Conservation (phyloP, 2,797 vertebrate species). For the Tangara arthus region DNA sequence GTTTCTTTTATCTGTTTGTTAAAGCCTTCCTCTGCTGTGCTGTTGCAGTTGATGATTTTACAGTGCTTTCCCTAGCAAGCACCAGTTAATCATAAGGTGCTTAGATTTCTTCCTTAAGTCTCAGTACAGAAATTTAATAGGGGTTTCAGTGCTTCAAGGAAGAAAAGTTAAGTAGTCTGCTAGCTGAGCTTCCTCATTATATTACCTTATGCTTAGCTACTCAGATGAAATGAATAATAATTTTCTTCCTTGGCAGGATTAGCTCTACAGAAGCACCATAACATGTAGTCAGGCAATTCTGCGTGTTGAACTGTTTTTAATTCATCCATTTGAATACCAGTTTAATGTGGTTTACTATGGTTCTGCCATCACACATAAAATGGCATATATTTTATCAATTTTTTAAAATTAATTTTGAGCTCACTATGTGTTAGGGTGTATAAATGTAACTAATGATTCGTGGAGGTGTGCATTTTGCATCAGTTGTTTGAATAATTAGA, state of each 20-base stretch:
- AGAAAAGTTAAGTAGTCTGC: constrained; percentile 38
- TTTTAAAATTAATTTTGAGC: neutral
- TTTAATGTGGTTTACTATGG: neutral
- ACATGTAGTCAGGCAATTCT: constrained; percentile 8
- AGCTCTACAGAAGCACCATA: neutral
- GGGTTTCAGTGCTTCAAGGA: constrained; percentile 29
- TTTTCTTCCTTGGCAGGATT: constrained; percentile 31
- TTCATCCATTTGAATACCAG: neutral
- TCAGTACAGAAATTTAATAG: constrained; percentile 31
- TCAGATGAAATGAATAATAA: constrained; percentile 32
- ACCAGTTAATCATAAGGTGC: constrained; percentile 16
- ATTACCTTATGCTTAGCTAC: constrained; percentile 39
- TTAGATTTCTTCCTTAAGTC: constrained; percentile 4
- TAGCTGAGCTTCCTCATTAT: constrained; percentile 17
- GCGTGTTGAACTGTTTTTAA: constrained; percentile 10
- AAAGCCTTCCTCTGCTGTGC: neutral
- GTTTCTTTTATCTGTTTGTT: neutral
- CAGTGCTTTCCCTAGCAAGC: neutral
- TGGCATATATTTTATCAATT: neutral
- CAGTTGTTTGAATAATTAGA: constrained; percentile 52
- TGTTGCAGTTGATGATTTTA: neutral
- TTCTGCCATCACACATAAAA: neutral
- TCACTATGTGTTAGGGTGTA: neutral
- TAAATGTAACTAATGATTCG: constrained; percentile 22
- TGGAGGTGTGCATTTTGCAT: neutral